Evolutionary conservation across 2,113 vertebrate species (phyloP), one percentile per base, ranked within the genome.

Genomic region (Tauraco erythrolophus): DNA sequence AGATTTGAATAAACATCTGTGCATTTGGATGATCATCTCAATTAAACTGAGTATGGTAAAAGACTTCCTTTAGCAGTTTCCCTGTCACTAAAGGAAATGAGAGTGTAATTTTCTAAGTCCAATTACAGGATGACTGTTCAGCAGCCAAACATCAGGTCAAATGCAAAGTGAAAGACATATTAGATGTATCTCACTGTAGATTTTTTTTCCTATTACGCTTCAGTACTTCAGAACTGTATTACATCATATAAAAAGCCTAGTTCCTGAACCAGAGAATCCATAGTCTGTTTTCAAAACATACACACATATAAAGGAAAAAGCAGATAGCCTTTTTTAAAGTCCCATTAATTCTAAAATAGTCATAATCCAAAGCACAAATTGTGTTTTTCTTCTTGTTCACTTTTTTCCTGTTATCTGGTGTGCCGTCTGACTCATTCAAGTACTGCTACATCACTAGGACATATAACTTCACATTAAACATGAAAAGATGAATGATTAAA

Each of bases 81-180:
- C 74, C 82, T 76, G 71, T 65, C 62, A 45, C 75, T 61, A 21
- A 72, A 92, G 88, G 79, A 92, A 93, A 94, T 37, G 45, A 93
- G 82, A 33, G 30, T 39, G 57, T 57, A n/a, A 94, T 95, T 95
- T 86, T 19, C 0, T 8, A 56, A 16, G 3, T 69, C 66, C 1
- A 31, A 88, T 78, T 87, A 56, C 74, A 97, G 88, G 33, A 94
- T 65, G 53, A 72, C 53, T 79, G 35, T 21, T 76, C 15, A 79
- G 81, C 88, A 85, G 90, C 77, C 88, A 82, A 75, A 54, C 30
- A 76, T 39, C 70, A 79, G 45, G 30, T 79, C 70, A 80, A 76
- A 24, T n/a, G n/a, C 39, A 50, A 81, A 75, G 31, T 6, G 35
- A 64, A 84, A 79, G 46, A 74, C 27, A 69, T 76, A 76, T 56